phyloP scores from a whole-genome alignment of 2,888 invertebrate genomes.

The Mythimna vitellina region DNA sequence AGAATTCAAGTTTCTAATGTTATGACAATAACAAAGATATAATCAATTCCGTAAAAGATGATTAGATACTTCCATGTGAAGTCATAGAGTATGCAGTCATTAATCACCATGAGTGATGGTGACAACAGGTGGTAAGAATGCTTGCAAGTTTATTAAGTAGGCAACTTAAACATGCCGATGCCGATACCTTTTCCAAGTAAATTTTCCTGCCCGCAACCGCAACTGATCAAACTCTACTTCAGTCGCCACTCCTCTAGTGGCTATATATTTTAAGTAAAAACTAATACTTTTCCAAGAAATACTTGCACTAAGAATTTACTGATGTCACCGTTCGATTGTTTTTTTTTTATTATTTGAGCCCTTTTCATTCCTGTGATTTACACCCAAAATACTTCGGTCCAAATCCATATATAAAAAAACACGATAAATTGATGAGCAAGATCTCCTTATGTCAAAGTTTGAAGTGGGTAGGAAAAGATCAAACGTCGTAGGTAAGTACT shows the following conservation, averaged over 20 bases:
- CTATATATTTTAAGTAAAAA: neutral
- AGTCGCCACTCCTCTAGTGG: neutral
- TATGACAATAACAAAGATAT: neutral
- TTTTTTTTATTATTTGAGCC: neutral
- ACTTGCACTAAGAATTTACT: conserved; percentile 1
- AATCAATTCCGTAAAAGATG: neutral
- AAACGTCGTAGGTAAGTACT: conserved; percentile 19
- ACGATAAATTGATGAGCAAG: conserved; percentile 26
- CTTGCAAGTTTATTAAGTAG: neutral
- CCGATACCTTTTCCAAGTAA: neutral
- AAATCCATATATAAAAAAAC: conserved; percentile 31
- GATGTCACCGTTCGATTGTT: neutral
- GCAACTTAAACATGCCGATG: neutral
- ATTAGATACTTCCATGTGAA: neutral
- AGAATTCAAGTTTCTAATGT: neutral
- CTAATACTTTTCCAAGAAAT: neutral
- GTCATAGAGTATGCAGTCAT: conserved; percentile 7
- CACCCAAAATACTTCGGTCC: conserved; percentile 24
- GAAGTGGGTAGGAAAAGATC: conserved; percentile 45
- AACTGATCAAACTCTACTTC: neutral
- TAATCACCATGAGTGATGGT: conserved; percentile 12
- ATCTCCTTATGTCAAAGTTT: conserved; percentile 47
- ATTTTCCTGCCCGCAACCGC: conserved; percentile 15
- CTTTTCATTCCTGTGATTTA: conserved; percentile 7
- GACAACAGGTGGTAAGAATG: conserved; percentile 10